Evolutionary conservation across 1,140 invertebrate species (phyloP), one percentile per base, ranked within the genome.

Genomic region (fruit fly (Drosophila melanogaster)): DNA sequence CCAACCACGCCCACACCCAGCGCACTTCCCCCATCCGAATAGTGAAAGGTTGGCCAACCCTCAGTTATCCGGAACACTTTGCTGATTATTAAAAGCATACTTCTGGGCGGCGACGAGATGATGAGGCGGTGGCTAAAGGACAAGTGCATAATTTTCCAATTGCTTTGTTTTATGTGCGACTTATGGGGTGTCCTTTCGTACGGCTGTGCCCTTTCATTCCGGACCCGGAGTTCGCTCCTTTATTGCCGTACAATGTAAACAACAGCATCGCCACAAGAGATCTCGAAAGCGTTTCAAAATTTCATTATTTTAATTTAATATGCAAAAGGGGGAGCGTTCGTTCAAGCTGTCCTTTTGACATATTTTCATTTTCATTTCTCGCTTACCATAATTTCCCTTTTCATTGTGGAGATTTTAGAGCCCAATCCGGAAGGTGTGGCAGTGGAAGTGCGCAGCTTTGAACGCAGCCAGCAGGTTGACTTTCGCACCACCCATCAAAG

Each of bases 81-180:
- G 79, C 53, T 73, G 64, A 84, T 89, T 89, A 89, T 90, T 78
- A 90, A 85, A 84, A 78, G 85, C 80, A 81, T 81, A 78, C 77
- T 90, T 73, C 75, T 69, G 56, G 60, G 81, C 70, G 77, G 38
- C 41, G 55, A 43, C n/a, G 61, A 60, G 41, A 66, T 65, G 60
- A 67, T 64, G 46, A 69, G 65, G 47, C 22, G 24, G 22, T 44
- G 37, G 19, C 30, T 19, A 37, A 56, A 22, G 54, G 47, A 91
- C 85, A 91, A 91, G 90, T 91, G 81, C 78, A 91, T 90, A 91
- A 91, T 91, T 84, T 91, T 91, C 85, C 81, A 70, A 87, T 90
- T 91, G 81, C 79, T 90, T 91, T 90, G 83, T 89, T 91, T 91
- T 79, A 91, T 77, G 65, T 78, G 61, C 38, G 51, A 57, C 51